Evolutionary conservation across 2,113 vertebrate genomes (phyloP), one percentile per base, ranked within the genome.

Genomic region (Caracal caracal): DNA sequence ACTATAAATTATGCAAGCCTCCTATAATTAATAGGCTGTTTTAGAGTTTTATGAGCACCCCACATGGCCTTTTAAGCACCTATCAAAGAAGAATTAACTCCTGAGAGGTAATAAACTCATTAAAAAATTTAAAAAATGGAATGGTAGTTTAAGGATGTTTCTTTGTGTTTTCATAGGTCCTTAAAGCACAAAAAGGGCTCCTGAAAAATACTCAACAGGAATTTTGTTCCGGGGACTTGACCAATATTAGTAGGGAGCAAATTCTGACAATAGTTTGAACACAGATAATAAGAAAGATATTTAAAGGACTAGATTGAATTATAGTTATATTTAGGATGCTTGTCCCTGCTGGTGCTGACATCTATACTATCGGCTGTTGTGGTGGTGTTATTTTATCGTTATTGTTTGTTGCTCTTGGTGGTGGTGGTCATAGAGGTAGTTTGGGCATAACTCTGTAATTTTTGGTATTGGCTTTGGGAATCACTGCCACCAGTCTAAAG

Each of bases 1-100:
- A 56, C 53, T 80, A 92, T 97, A 97, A 97, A 97, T 97, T 96
- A 96, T 84, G 49, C 43, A 84, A 65, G 33, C 24, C 47, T 95
- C n/a, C 56, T 86, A 30, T 87, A 97, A 94, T 96, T 96, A 92
- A 96, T 95, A 93, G 49, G 6, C 30, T 95, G 95, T 96, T 79
- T 91, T 71, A 51, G 33, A 93, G 49, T 94, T 97, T 97, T 94
- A 87, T 97, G 79, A 82, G 79, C 30, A 93, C 83, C 80, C 49
- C 86, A 22, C 47, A 51, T 88, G 79, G n/a, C 49, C 80, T 96
- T 96, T 87, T 89, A 86, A 91, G 56, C 56, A 94, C 37, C 75
- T 92, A 16, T 78, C 93, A 94, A 73, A 94, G 47, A 88, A 84
- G 40, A 88, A 66, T 89, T 96, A 83, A 95, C 56, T 87, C 95